Conservation (phyloP, 2,797 vertebrate species). For the Xiphophorus birchmanni region DNA sequence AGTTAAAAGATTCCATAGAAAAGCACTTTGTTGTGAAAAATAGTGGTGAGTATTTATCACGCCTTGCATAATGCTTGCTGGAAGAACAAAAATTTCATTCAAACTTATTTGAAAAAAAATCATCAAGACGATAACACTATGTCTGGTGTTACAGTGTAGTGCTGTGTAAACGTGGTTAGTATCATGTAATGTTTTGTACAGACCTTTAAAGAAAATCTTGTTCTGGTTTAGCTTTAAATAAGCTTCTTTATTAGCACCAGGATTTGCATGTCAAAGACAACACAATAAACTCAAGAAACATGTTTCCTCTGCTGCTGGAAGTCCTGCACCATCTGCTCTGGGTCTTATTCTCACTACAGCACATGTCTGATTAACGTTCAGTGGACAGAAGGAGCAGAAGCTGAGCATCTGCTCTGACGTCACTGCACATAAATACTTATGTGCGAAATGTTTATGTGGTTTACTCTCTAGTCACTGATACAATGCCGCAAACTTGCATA, state of each 20-base stretch:
- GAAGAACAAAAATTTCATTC: not conserved
- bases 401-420: conserved; percentile 2
- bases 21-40: not conserved
- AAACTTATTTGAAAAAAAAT: not conserved
- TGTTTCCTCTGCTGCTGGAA: conserved; percentile 14
- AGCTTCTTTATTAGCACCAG: not conserved
- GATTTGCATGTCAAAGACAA: conserved; percentile 13
- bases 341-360: conserved; percentile 13
- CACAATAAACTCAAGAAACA: conserved; percentile 47
- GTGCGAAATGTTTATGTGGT: not conserved
- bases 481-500: not conserved
- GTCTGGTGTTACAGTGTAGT: not conserved
- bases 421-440: not conserved
- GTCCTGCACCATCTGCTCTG: conserved; percentile 31
- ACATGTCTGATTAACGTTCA: conserved; percentile 30
- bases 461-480: not conserved
- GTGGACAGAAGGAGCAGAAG: conserved; percentile 16
- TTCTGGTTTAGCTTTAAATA: not conserved
- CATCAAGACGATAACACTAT: not conserved
- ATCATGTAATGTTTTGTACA: not conserved
- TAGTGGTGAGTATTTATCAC: not conserved
- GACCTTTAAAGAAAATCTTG: not conserved
- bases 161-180: not conserved
- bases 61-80: not conserved
- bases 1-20: not conserved